A percentile compares a stretch with the other conserved stretches of the same genome.
Conservation (phyloP, 2,888 invertebrate genomes). For the Spisula solida region DNA sequence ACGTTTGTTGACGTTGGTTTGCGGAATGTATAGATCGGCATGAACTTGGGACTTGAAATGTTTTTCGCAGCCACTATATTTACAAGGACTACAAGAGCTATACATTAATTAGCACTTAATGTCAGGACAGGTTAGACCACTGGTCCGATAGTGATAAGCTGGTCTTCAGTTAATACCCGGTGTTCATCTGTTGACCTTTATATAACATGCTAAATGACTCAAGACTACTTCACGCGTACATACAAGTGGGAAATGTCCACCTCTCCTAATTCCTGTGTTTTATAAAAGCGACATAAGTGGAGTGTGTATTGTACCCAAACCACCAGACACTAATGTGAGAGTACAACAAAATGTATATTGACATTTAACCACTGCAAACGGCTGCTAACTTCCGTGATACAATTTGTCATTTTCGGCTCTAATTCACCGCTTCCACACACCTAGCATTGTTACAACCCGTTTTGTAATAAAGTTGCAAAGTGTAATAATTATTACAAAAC, state of each 20-base stretch:
- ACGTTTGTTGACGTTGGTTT: background rate
- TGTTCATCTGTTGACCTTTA: background rate
- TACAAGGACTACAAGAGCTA: background rate
- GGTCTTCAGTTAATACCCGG: too few species aligned
- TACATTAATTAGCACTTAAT: background rate
- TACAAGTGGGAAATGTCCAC: background rate
- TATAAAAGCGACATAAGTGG: background rate
- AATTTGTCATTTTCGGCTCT: too few species aligned
- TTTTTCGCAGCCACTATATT: background rate
- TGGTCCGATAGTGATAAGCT: background rate
- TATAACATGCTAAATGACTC: background rate
- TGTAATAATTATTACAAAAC: too few species aligned
- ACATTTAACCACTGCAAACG: too few species aligned
- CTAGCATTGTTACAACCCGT: too few species aligned
- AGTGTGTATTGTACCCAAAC: background rate
- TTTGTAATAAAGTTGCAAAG: too few species aligned
- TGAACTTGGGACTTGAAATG: background rate
- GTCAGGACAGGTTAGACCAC: background rate
- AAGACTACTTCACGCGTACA: background rate
- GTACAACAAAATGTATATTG: too few species aligned
- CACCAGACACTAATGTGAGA: background rate
- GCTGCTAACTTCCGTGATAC: too few species aligned
- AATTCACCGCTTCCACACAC: too few species aligned
- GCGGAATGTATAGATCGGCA: background rate
- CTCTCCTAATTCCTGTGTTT: background rate